Conservation (phyloP, 2,888 invertebrate genomes). For the Pharmacophagus antenor region DNA sequence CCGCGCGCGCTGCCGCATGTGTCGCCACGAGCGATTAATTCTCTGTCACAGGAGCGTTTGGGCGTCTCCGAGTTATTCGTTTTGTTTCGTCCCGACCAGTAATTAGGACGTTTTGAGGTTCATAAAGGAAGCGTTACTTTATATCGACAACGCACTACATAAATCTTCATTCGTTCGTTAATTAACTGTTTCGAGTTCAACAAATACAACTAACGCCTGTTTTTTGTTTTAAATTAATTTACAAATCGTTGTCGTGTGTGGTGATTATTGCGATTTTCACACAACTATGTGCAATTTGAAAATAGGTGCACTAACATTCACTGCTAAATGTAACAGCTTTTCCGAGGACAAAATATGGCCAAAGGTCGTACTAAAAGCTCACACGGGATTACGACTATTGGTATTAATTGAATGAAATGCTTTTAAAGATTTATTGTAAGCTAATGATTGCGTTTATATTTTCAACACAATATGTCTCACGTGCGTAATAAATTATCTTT, state of each 20-base stretch:
- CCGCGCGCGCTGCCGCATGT: conserved; percentile 54
- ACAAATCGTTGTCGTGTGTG: conserved; percentile 21
- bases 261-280: conserved; percentile 7
- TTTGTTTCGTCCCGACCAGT: conserved; percentile 75
- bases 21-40: conserved; percentile 80
- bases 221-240: conserved; percentile 34
- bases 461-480: conserved; percentile 1
- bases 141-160: conserved; percentile 79
- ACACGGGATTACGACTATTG: conserved; percentile 65
- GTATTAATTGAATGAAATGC: conserved; percentile 77
- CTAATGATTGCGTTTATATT: conserved; percentile 34
- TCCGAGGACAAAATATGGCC: conserved; percentile 26
- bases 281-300: background rate
- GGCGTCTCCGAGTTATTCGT: conserved; percentile 74
- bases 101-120: conserved; percentile 81
- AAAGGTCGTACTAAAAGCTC: conserved; percentile 53
- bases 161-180: conserved; percentile 77
- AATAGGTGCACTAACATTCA: background rate
- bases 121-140: conserved; percentile 80
- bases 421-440: conserved; percentile 65
- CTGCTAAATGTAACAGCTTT: conserved; percentile 22
- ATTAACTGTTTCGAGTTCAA: conserved; percentile 58
- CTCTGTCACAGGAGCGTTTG: conserved; percentile 80
- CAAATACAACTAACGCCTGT: conserved; percentile 32
- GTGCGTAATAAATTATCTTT: background rate